Evolutionary conservation across 2,113 vertebrate genomes (phyloP).

Genomic region (Aptenodytes patagonicus): DNA sequence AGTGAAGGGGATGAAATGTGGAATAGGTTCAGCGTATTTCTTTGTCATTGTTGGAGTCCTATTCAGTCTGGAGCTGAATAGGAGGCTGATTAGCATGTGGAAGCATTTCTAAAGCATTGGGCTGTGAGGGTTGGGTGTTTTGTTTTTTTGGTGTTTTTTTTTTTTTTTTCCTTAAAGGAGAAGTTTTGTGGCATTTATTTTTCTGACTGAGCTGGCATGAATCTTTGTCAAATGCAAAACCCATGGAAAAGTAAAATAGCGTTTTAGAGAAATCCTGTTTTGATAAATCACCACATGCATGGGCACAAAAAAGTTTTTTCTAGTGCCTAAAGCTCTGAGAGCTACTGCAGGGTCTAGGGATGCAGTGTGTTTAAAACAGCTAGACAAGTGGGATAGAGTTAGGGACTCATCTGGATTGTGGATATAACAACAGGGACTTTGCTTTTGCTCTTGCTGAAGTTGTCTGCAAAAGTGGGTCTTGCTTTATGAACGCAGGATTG

Average conservation of each 20-base stretch:
- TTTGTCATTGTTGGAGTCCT: constrained; percentile 73
- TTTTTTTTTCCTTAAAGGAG: constrained; percentile 64
- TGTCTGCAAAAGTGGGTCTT: neutral
- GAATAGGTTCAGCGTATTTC: constrained; percentile 70
- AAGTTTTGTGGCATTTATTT: constrained; percentile 68
- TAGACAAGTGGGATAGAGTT: neutral
- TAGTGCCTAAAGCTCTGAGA: neutral
- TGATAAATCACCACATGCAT: neutral
- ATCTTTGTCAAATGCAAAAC: constrained; percentile 60
- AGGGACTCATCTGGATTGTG: neutral
- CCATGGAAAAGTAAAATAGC: constrained; percentile 31
- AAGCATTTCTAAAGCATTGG: constrained; percentile 70
- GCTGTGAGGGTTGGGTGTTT: constrained; percentile 21
- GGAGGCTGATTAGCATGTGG: constrained; percentile 77
- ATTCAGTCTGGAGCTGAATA: constrained; percentile 78
- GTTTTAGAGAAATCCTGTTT: constrained; percentile 24
- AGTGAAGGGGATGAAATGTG: constrained; percentile 64
- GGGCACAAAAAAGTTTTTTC: constrained; percentile 13
- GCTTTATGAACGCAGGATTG: neutral
- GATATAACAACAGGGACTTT: neutral
- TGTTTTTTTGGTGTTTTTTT: neutral
- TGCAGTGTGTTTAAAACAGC: neutral
- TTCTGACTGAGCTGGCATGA: constrained; percentile 44
- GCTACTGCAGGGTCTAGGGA: neutral
- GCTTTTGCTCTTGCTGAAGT: neutral